A percentile compares a stretch with the other conserved stretches of the same genome.
These are phyloP conservation scores for Cecidostiba fungosa DNA, from an alignment of 2,888 invertebrate genomes.

Conservation along the genomic window DNA sequence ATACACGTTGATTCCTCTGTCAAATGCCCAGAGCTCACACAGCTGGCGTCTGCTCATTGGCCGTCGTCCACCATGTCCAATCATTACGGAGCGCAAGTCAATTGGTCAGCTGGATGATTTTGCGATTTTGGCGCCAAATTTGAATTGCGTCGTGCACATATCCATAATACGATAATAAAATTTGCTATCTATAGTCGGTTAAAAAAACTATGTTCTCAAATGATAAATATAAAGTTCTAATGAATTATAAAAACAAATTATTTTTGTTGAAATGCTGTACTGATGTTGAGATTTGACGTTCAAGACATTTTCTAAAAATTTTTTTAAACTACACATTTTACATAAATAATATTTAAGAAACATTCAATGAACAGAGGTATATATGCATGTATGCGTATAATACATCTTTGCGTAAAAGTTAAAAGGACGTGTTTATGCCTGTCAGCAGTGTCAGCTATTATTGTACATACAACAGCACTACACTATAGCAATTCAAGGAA, in stretches of 20 bases:
- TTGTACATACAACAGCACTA: background rate
- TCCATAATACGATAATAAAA: background rate
- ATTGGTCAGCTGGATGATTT: constrained; percentile 36
- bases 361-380: no score
- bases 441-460: background rate
- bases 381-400: no score
- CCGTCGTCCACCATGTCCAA: constrained; percentile 38
- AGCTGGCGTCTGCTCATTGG: constrained; percentile 78
- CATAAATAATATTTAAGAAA: no score
- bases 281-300: no score
- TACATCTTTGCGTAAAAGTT: background rate
- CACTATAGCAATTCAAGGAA: background rate
- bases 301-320: background rate
- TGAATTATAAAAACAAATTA: no score
- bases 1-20: constrained; percentile 50
- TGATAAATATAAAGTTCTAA: no score
- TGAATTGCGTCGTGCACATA: background rate
- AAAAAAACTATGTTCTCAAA: no score
- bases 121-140: constrained; percentile 25
- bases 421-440: background rate
- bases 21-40: constrained; percentile 68
- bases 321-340: background rate
- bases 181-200: no score
- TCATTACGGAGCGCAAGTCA: constrained; percentile 47
- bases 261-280: no score